phyloP scores from a whole-genome alignment of 2,888 invertebrate genomes.

The Bombylius discolor region DNA sequence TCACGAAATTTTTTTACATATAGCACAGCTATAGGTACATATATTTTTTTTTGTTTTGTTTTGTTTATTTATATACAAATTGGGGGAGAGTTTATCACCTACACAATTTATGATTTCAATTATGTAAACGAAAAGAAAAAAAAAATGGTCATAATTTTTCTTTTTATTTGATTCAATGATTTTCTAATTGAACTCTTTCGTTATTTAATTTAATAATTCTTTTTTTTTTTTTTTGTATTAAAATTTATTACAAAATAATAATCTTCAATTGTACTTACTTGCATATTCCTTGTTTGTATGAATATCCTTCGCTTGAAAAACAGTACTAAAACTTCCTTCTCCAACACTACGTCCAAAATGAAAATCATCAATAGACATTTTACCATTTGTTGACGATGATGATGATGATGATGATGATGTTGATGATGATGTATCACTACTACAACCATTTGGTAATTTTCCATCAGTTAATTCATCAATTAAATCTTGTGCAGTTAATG shows the following conservation, averaged over 20 bases:
- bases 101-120: too few relatives aligned
- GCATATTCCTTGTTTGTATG: constrained; percentile 84
- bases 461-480: neutral
- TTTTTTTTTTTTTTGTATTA: neutral
- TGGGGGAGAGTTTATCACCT: too few relatives aligned
- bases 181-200: too few relatives aligned
- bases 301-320: constrained; percentile 86
- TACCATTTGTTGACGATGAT: constrained; percentile 17
- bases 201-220: too few relatives aligned
- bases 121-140: too few relatives aligned
- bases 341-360: constrained; percentile 92
- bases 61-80: too few relatives aligned
- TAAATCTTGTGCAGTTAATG: neutral
- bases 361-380: constrained; percentile 62
- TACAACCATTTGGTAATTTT: neutral
- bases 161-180: too few relatives aligned
- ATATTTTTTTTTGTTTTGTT: too few relatives aligned
- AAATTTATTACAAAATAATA: neutral
- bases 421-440: constrained; percentile 15
- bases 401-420: constrained; percentile 17
- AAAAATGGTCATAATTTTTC: too few relatives aligned
- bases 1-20: too few relatives aligned
- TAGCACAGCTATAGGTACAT: too few relatives aligned
- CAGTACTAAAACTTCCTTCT: constrained; percentile 94
- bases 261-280: constrained; percentile 50